Conservation (phyloP, 2,888 invertebrate genomes). For the Theretra japonica region DNA sequence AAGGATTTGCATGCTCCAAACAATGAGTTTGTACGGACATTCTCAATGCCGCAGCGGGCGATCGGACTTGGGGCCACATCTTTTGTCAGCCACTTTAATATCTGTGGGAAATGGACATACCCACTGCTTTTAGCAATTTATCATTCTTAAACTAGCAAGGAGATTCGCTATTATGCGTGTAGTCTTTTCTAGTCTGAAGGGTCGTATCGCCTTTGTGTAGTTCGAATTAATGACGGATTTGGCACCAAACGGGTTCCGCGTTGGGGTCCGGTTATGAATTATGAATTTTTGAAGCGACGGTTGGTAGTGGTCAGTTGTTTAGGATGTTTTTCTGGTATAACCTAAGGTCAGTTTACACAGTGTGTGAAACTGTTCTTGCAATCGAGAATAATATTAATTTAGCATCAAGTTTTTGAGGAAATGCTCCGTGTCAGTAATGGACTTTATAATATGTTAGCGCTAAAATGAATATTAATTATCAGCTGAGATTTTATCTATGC, state of each 20-base stretch:
- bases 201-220: constrained; percentile 73
- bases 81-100: constrained; percentile 80
- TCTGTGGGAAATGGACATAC: constrained; percentile 84
- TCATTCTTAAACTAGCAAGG: constrained; percentile 83
- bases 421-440: neutral
- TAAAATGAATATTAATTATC: neutral
- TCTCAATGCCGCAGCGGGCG: constrained; percentile 82
- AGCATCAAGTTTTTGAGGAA: neutral
- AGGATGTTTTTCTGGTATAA: neutral
- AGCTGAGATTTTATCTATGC: neutral
- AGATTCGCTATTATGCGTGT: constrained; percentile 72
- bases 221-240: constrained; percentile 71
- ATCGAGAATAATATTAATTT: neutral
- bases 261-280: constrained; percentile 79
- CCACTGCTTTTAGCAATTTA: constrained; percentile 83
- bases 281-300: constrained; percentile 72
- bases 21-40: constrained; percentile 76
- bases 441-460: neutral
- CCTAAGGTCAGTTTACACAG: neutral
- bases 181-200: constrained; percentile 69
- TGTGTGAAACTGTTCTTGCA: neutral
- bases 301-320: constrained; percentile 43
- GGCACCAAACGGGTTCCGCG: constrained; percentile 70
- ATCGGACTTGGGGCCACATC: constrained; percentile 67
- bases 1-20: constrained; percentile 80